These are phyloP conservation scores for Thymallus thymallus DNA, from an alignment of 2,113 vertebrate genomes.

Conservation along the genomic window DNA sequence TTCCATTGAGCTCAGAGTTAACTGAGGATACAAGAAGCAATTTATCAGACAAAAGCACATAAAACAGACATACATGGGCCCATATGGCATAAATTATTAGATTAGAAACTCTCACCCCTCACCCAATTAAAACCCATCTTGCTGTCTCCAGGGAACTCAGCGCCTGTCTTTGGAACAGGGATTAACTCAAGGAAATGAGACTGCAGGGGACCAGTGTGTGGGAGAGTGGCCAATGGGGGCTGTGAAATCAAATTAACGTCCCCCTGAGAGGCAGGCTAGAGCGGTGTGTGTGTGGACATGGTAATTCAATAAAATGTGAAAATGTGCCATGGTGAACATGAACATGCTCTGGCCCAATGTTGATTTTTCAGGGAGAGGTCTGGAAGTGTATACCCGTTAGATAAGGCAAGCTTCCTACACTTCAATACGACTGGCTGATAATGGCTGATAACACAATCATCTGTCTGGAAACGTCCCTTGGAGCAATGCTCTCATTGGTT, in stretches of 20 bases:
- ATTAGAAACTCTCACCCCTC: slow-evolving; percentile 16
- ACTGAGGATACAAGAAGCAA: not conserved
- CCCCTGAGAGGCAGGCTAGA: not conserved
- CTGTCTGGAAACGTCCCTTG: too few species aligned
- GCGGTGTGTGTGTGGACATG: not conserved
- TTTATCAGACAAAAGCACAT: not conserved
- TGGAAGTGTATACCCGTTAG: not conserved
- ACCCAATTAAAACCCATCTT: not conserved
- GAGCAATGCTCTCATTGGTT: too few species aligned
- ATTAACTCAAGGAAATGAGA: slow-evolving; percentile 4
- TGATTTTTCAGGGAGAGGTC: not conserved
- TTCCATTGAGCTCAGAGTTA: not conserved
- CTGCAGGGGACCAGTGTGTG: not conserved
- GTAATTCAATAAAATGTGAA: not conserved
- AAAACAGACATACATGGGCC: slow-evolving; percentile 3
- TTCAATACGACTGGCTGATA: not conserved
- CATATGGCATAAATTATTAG: slow-evolving; percentile 7
- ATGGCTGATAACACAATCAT: not conserved
- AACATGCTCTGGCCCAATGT: not conserved
- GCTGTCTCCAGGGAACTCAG: not conserved
- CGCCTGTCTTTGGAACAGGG: not conserved
- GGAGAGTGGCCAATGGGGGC: not conserved
- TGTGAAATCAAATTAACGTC: not conserved
- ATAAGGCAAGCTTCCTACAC: not conserved
- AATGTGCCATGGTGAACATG: not conserved